These are phyloP conservation scores for Leptinotarsa haldemani DNA, from an alignment of 2,888 invertebrate genomes.

Conservation along the genomic window DNA sequence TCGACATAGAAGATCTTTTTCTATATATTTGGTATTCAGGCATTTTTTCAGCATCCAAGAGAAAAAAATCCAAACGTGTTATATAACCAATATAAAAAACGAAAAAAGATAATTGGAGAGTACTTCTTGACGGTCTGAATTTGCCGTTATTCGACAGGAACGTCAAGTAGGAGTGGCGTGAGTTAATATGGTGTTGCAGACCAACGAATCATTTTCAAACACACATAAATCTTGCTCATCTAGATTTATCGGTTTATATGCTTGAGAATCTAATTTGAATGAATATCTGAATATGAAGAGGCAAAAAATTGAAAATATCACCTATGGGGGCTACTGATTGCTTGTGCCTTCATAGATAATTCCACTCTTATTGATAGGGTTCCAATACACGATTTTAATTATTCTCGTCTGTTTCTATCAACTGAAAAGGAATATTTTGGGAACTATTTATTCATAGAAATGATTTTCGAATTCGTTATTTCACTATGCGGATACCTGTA, in stretches of 20 bases:
- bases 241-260: background rate
- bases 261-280: background rate
- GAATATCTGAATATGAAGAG: background rate
- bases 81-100: background rate
- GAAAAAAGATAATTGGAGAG: background rate
- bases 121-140: slow-evolving; percentile 5
- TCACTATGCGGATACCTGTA: no score
- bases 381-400: no score
- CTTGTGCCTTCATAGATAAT: no score
- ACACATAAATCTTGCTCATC: slow-evolving; percentile 1
- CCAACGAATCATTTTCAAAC: slow-evolving; percentile 6
- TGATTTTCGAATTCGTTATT: no score
- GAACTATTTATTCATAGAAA: no score
- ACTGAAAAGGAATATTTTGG: no score
- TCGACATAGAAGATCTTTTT: background rate
- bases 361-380: no score
- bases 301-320: slow-evolving; percentile 7
- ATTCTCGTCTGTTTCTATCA: background rate
- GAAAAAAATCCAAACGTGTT: background rate
- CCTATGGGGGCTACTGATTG: background rate
- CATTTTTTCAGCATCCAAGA: background rate
- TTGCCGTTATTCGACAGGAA: slow-evolving; percentile 5
- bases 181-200: slow-evolving; percentile 15
- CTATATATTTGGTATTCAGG: background rate
- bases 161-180: slow-evolving; percentile 12